Percentiles rank a stretch among this genome's conserved stretches.
Conservation (phyloP, 1,140 invertebrate genomes). For the Amyelois transitella region DNA sequence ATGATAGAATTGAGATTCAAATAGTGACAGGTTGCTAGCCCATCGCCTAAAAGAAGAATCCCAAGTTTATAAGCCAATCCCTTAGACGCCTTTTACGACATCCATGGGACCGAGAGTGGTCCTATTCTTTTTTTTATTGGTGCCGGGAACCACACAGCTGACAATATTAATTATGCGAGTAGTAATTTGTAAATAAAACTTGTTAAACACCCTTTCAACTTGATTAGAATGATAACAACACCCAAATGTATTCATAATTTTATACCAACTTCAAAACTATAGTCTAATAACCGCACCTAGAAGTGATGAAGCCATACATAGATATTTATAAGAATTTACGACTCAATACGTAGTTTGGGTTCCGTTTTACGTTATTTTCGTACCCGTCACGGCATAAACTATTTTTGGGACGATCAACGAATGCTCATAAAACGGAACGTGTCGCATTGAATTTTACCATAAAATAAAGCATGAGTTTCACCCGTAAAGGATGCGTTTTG, state of each 20-base stretch:
- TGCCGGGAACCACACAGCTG: too few species aligned
- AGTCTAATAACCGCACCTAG: neutral
- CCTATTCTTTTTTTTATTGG: too few species aligned
- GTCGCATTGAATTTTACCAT: conserved; percentile 62
- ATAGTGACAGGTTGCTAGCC: too few species aligned
- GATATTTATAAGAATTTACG: conserved; percentile 47
- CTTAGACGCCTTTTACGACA: too few species aligned
- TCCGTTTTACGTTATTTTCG: conserved; percentile 47
- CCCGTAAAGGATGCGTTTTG: neutral
- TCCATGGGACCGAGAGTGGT: too few species aligned
- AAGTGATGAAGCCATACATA: conserved; percentile 7
- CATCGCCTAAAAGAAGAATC: too few species aligned
- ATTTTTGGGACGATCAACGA: conserved; percentile 47
- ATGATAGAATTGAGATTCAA: too few species aligned
- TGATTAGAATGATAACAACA: neutral
- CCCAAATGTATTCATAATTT: neutral
- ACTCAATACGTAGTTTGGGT: conserved; percentile 47
- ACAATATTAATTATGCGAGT: too few species aligned
- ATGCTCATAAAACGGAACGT: conserved; percentile 52
- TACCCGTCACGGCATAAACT: conserved; percentile 50
- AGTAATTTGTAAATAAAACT: too few species aligned
- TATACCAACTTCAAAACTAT: neutral
- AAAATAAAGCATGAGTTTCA: conserved; percentile 14
- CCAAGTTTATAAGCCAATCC: too few species aligned
- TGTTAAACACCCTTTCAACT: neutral